Conservation (phyloP, 2,888 invertebrate genomes). For the Agapostemon virescens region DNA sequence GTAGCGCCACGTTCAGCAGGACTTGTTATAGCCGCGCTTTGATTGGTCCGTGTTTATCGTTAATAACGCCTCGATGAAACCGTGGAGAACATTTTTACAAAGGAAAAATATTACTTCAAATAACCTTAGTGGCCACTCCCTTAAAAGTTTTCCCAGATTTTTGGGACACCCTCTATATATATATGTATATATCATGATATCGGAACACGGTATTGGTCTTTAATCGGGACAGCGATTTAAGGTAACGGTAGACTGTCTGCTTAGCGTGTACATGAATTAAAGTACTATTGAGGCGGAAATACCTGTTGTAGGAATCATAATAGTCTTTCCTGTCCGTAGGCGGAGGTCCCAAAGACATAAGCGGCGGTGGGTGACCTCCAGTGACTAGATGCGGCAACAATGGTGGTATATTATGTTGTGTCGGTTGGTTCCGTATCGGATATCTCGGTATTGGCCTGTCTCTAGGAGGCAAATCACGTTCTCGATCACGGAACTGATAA, state of each 20-base stretch:
- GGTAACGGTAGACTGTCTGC: constrained; percentile 62
- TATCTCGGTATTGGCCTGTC: constrained; percentile 73
- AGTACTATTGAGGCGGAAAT: constrained; percentile 80
- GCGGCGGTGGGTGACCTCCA: constrained; percentile 75
- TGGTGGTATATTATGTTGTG: constrained; percentile 75
- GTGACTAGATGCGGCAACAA: constrained; percentile 72
- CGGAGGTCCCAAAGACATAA: constrained; percentile 77
- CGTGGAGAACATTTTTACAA: too few species aligned
- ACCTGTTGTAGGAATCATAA: constrained; percentile 81
- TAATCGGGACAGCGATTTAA: constrained; percentile 63
- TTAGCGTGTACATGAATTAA: constrained; percentile 78
- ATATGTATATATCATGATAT: constrained; percentile 39
- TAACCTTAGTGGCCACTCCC: too few species aligned
- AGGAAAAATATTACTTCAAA: too few species aligned
- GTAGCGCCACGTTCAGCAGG: too few species aligned
- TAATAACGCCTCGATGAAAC: too few species aligned
- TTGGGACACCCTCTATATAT: too few species aligned
- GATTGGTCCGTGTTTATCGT: too few species aligned
- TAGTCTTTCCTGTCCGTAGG: constrained; percentile 80
- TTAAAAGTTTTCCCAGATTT: too few species aligned
- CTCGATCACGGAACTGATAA: constrained; percentile 76
- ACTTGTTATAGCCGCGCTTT: too few species aligned
- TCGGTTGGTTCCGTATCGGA: constrained; percentile 73
- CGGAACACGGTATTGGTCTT: constrained; percentile 34
- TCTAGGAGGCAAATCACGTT: constrained; percentile 73